phyloP scores from a whole-genome alignment of 1,140 invertebrate species.

The Dendroctonus ponderosae region DNA sequence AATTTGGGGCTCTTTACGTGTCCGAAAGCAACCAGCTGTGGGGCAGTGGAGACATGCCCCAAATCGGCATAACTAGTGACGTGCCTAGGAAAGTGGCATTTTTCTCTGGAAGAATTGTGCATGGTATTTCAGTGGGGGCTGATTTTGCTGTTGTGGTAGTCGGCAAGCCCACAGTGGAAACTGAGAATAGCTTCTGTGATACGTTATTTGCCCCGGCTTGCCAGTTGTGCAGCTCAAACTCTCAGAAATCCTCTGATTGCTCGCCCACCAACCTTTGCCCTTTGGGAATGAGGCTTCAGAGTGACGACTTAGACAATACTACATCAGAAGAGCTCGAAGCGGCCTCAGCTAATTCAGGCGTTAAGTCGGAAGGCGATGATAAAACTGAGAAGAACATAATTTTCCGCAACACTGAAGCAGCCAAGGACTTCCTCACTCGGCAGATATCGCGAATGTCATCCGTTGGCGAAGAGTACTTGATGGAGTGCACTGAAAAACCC shows the following conservation, averaged over 20 bases:
- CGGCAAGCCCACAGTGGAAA: constrained; percentile 60
- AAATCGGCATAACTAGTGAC: constrained; percentile 62
- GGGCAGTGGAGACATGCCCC: constrained; percentile 69
- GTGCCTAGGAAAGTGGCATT: constrained; percentile 66
- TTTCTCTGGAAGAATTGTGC: constrained; percentile 65
- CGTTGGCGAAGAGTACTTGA: constrained; percentile 63
- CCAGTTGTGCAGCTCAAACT: constrained; percentile 48
- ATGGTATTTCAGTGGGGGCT: constrained; percentile 63
- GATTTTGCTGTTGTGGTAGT: constrained; percentile 69
- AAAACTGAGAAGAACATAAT: constrained; percentile 64
- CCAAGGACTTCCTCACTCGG: constrained; percentile 67
- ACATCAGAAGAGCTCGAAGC: background rate
- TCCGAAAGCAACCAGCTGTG: constrained; percentile 70
- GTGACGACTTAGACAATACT: background rate
- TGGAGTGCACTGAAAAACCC: constrained; percentile 65
- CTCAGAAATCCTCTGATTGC: constrained; percentile 55
- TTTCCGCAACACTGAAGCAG: constrained; percentile 70
- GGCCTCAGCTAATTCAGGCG: constrained; percentile 38
- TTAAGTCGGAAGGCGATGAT: constrained; percentile 7
- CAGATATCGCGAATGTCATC: constrained; percentile 72
- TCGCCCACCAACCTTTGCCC: constrained; percentile 50
- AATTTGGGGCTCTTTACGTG: constrained; percentile 63
- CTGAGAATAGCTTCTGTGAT: constrained; percentile 59
- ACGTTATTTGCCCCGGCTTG: constrained; percentile 32
- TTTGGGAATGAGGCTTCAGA: constrained; percentile 50